These are phyloP conservation scores for Agrochola lota DNA, from an alignment of 2,888 invertebrate species.

Conservation along the genomic window DNA sequence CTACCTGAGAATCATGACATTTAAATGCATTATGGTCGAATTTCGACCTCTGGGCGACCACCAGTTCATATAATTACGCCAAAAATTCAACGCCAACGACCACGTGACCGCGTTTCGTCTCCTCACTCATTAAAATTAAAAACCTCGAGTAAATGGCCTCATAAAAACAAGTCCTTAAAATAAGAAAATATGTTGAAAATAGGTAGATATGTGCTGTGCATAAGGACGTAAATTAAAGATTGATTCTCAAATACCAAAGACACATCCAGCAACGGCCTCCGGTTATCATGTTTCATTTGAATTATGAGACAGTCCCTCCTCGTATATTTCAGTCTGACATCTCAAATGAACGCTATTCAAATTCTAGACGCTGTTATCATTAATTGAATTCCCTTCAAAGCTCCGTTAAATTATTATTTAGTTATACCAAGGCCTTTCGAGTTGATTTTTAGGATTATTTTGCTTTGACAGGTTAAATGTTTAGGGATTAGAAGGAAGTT, in stretches of 20 bases:
- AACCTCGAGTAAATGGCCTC: no score
- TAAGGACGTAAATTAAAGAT: neutral
- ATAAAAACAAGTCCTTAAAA: no score
- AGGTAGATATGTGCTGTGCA: no score
- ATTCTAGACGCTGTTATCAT: constrained; percentile 65
- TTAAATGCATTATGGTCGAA: no score
- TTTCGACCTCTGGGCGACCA: no score
- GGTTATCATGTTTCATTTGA: constrained; percentile 69
- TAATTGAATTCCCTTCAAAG: constrained; percentile 68
- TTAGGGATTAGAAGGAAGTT: neutral
- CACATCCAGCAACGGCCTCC: constrained; percentile 39
- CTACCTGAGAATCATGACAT: no score
- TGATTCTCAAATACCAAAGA: neutral
- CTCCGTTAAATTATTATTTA: constrained; percentile 61
- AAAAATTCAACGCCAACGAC: no score
- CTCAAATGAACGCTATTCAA: constrained; percentile 69
- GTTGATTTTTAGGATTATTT: constrained; percentile 35
- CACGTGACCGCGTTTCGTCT: no score
- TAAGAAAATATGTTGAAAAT: no score
- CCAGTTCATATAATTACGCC: no score
- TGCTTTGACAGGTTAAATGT: constrained; percentile 22
- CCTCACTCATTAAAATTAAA: no score
- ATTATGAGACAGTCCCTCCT: constrained; percentile 69
- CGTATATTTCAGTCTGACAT: constrained; percentile 69
- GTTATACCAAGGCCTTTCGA: constrained; percentile 26